phyloP scores from a whole-genome alignment of 2,797 vertebrate genomes.

The Squalus acanthias region DNA sequence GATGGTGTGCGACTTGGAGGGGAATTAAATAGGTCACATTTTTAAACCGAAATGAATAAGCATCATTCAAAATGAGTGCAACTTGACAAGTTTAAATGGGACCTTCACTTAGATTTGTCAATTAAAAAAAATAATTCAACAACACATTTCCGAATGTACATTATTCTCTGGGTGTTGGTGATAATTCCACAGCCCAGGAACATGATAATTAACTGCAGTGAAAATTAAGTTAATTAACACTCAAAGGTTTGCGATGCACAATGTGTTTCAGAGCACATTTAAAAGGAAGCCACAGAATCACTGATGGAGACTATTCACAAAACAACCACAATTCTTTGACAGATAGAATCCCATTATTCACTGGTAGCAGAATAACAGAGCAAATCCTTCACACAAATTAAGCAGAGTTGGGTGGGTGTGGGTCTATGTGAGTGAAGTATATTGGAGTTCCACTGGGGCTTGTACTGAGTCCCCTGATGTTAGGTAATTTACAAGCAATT shows the following conservation, averaged over 20 bases:
- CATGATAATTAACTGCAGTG: slow-evolving; percentile 35
- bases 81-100: background rate
- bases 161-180: background rate
- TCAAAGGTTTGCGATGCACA: background rate
- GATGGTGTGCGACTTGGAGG: too few relatives aligned
- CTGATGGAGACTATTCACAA: background rate
- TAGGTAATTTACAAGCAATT: slow-evolving; percentile 7
- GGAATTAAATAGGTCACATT: background rate
- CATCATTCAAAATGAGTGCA: background rate
- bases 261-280: slow-evolving; percentile 7
- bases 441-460: background rate
- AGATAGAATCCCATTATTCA: background rate
- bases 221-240: slow-evolving; percentile 30
- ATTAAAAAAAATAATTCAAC: background rate
- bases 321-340: background rate
- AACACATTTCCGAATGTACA: slow-evolving; percentile 9
- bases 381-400: background rate
- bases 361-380: background rate
- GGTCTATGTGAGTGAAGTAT: background rate
- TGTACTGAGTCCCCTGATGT: background rate
- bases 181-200: slow-evolving; percentile 22
- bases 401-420: background rate
- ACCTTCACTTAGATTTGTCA: background rate
- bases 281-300: background rate
- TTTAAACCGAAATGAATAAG: background rate